A percentile compares a stretch with the other conserved stretches of the same genome.
These are phyloP conservation scores for Torymus tubicola DNA, from an alignment of 2,888 invertebrate species.

Conservation along the genomic window DNA sequence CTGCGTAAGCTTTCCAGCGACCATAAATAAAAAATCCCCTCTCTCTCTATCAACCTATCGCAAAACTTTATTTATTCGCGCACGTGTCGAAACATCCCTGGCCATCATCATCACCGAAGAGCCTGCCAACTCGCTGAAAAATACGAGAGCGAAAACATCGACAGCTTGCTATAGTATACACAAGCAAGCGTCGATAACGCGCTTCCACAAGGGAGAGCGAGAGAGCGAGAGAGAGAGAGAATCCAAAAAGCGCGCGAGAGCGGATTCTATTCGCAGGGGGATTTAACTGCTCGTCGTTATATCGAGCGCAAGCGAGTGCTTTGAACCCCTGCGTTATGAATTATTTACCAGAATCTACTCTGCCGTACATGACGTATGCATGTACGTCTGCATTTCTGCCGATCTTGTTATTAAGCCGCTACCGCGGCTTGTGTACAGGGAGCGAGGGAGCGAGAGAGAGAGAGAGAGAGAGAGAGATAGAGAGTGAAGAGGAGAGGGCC, in stretches of 20 bases:
- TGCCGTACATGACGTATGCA: conserved; percentile 9
- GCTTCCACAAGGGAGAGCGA: no score
- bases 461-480: not conserved
- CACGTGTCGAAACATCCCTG: no score
- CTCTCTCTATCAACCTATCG: no score
- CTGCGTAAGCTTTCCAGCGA: no score
- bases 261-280: conserved; percentile 29
- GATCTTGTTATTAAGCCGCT: conserved; percentile 12
- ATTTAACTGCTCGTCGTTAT: conserved; percentile 21
- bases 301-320: conserved; percentile 18
- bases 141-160: not conserved
- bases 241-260: no score
- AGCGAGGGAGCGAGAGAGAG: no score
- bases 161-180: not conserved
- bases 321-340: conserved; percentile 37
- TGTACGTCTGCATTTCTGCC: conserved; percentile 4
- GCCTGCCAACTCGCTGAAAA: not conserved
- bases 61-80: no score
- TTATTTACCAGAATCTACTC: conserved; percentile 39
- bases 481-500: not conserved
- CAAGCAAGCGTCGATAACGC: not conserved
- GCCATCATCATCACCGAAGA: not conserved
- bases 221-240: no score
- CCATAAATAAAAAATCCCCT: no score
- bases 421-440: not conserved